phyloP scores from a whole-genome alignment of 2,113 vertebrate genomes.

The Egretta garzetta region DNA sequence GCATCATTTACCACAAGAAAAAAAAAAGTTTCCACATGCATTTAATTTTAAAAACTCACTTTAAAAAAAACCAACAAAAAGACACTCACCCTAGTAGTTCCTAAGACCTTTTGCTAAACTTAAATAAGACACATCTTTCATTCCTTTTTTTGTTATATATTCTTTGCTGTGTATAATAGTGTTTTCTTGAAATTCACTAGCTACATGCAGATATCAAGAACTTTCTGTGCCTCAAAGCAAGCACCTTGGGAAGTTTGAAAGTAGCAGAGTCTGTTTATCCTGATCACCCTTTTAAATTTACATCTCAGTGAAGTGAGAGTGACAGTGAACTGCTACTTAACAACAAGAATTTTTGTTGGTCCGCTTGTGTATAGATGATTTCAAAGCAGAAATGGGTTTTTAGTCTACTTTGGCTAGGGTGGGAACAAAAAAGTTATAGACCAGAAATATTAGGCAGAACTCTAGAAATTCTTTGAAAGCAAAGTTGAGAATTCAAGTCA shows the following conservation, averaged over 20 bases:
- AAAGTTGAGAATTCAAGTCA: neutral
- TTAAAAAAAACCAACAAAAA: too few relatives aligned
- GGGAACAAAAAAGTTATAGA: neutral
- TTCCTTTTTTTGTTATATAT: neutral
- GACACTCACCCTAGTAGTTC: neutral
- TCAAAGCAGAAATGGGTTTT: neutral
- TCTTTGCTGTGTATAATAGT: neutral
- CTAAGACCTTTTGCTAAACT: neutral
- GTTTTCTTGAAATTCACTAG: neutral
- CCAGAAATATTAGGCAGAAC: neutral
- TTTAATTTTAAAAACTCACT: neutral
- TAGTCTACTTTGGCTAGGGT: neutral
- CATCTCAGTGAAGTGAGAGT: neutral
- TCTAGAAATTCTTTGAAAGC: neutral
- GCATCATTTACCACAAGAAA: neutral
- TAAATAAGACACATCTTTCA: neutral
- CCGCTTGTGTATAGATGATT: neutral
- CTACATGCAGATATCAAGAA: neutral
- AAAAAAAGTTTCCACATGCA: neutral
- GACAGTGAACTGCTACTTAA: neutral
- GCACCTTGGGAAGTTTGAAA: neutral
- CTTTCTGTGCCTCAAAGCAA: neutral
- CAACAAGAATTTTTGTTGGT: neutral
- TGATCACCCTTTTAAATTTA: neutral
- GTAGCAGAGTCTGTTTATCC: neutral